Conservation (phyloP, 2,888 invertebrate genomes). For the Cephus sareptanus region DNA sequence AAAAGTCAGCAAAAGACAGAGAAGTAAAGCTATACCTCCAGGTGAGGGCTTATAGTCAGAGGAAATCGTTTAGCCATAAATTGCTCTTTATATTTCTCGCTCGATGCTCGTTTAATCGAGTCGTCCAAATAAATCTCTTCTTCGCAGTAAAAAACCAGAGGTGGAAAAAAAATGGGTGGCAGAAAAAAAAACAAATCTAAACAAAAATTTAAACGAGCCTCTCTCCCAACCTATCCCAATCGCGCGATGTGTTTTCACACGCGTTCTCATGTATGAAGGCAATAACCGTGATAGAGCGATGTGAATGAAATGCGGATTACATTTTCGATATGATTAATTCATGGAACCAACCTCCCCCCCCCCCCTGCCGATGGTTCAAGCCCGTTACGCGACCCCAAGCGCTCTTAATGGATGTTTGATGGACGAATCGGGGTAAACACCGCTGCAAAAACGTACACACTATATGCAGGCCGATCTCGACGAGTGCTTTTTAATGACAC, state of each 20-base stretch:
- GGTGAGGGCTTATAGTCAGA: neutral
- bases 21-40: neutral
- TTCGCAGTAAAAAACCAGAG: neutral
- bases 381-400: slow-evolving; percentile 1
- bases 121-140: neutral
- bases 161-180: neutral
- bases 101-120: neutral
- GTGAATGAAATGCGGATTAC: slow-evolving; percentile 4
- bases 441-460: neutral
- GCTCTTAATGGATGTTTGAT: slow-evolving; percentile 7
- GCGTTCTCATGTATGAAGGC: neutral
- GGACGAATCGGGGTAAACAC: slow-evolving; percentile 1
- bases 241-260: neutral
- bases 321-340: slow-evolving; percentile 11
- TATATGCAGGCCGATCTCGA: neutral
- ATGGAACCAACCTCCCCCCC: neutral
- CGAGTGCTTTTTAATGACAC: neutral
- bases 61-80: neutral
- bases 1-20: neutral
- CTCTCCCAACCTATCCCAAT: neutral
- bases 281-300: neutral
- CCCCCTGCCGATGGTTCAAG: neutral
- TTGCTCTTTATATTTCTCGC: neutral
- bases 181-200: neutral
- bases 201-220: neutral